A percentile compares a stretch with the other conserved stretches of the same genome.
Evolutionary conservation across 2,888 invertebrate genomes (phyloP).

Genomic region (Andrena bicolor): DNA sequence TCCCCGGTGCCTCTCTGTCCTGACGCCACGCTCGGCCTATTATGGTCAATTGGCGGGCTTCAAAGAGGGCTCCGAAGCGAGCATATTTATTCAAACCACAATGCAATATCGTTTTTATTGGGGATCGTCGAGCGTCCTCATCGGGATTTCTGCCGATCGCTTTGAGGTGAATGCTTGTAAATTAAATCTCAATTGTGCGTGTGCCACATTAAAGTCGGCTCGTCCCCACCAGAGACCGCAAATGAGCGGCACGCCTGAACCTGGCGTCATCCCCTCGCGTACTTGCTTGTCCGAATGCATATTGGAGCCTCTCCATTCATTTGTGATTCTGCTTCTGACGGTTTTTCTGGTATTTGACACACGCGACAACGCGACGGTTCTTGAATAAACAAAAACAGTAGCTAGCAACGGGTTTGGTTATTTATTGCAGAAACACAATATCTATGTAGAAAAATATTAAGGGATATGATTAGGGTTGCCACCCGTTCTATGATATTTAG

Average conservation of each 20-base stretch:
- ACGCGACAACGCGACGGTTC: neutral
- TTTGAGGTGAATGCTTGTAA: slow-evolving; percentile 25
- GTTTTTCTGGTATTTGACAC: no score
- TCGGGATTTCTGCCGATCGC: slow-evolving; percentile 17
- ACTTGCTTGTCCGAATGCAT: neutral
- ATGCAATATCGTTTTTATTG: slow-evolving; percentile 46
- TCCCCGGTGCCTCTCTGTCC: slow-evolving; percentile 11
- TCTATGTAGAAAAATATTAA: no score
- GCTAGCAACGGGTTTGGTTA: no score
- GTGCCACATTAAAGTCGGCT: slow-evolving; percentile 18
- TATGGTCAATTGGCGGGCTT: slow-evolving; percentile 58
- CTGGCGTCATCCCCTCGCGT: neutral
- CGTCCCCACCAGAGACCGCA: slow-evolving; percentile 1
- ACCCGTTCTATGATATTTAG: no score
- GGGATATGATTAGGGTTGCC: no score
- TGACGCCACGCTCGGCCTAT: slow-evolving; percentile 41
- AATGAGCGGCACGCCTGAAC: neutral
- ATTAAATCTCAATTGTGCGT: slow-evolving; percentile 52
- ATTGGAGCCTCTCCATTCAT: neutral
- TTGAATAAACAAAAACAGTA: no score
- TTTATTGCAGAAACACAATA: no score
- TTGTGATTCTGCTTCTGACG: neutral
- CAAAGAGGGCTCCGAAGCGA: slow-evolving; percentile 51
- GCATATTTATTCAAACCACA: slow-evolving; percentile 61
- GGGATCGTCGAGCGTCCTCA: slow-evolving; percentile 9